Conservation (phyloP, 37 sponge, comb jelly and placozoan species). For the Bolinopsis microptera region DNA sequence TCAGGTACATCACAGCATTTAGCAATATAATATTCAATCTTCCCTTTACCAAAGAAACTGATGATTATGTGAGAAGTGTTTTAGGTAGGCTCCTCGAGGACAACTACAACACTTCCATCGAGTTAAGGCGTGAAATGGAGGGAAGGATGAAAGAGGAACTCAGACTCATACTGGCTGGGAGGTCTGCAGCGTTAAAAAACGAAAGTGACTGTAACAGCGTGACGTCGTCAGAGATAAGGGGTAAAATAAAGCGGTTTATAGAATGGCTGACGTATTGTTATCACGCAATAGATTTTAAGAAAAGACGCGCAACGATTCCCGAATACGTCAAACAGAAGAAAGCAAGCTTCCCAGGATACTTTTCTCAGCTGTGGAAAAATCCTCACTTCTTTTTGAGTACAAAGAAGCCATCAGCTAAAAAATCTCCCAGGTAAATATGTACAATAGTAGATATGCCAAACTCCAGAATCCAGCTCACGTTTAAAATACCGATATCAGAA, state of each 20-base stretch:
- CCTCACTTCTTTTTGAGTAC: too few relatives aligned
- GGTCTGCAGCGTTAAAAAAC: not conserved
- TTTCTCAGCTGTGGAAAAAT: not conserved
- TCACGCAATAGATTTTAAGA: not conserved
- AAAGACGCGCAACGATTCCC: not conserved
- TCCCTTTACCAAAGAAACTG: not conserved
- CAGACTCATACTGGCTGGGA: not conserved
- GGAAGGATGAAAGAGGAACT: not conserved
- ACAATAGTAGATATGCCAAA: too few relatives aligned
- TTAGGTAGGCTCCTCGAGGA: not conserved
- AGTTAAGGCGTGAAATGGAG: not conserved
- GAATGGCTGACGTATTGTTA: not conserved
- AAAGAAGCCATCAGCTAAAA: too few relatives aligned
- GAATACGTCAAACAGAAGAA: not conserved
- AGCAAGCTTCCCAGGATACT: not conserved
- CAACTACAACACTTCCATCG: not conserved
- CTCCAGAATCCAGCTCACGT: too few relatives aligned
- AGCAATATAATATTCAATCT: not conserved
- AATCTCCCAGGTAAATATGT: too few relatives aligned
- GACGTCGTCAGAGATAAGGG: not conserved
- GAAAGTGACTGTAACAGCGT: not conserved
- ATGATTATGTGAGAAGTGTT: not conserved
- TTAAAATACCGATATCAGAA: too few relatives aligned
- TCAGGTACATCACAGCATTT: not conserved
- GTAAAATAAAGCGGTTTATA: not conserved